Evolutionary conservation across 2,113 vertebrate species (phyloP), one percentile per base, ranked within the genome.

Genomic region (Urocitellus parryii): DNA sequence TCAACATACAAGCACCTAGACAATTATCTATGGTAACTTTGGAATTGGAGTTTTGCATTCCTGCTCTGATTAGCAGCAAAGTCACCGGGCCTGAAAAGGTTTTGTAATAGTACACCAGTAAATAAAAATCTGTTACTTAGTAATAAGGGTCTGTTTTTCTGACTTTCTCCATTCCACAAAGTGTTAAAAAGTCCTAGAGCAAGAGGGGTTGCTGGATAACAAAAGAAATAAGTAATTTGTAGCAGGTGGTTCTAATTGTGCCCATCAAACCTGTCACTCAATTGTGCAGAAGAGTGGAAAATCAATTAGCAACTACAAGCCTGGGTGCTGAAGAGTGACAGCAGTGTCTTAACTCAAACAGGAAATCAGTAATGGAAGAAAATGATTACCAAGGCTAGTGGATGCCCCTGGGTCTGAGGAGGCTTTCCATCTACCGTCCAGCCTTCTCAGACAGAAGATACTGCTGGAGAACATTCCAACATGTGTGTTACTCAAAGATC

Each of bases 241-340:
- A 97, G 95, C 98, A 97, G 97, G 97, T 98, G 97, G 94, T 91
- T 96, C 90, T 97, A 97, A 97, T 97, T 97, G 95, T 95, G 82
- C 73, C 97, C 94, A 95, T 97, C 94, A 95, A 97, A 96, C 79
- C 97, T 97, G 90, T 92, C 94, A 45, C 87, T 97, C 90, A 12
- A 9, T 79, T 96, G 96, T 97, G 96, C 97, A 97, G 96, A 96
- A 95, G 90, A 94, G 94, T 96, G 96, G 96, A 98, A 98, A 97
- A 97, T 94, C 97, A 97, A 97, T 98, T 96, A 98, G 78, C 94
- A 89, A 63, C 94, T 97, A 95, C 90, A 93, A 96, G 90, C 73
- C 82, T 96, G 94, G 93, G 84, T 76, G 73, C 77, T 39, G 72
- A 74, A 96, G 95, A 94, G 93, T 96, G 97, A 88, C 77, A 73